A percentile compares a stretch with the other conserved stretches of the same genome.
These are phyloP conservation scores for Brachyptera putata DNA, from an alignment of 2,888 invertebrate species.

Conservation along the genomic window DNA sequence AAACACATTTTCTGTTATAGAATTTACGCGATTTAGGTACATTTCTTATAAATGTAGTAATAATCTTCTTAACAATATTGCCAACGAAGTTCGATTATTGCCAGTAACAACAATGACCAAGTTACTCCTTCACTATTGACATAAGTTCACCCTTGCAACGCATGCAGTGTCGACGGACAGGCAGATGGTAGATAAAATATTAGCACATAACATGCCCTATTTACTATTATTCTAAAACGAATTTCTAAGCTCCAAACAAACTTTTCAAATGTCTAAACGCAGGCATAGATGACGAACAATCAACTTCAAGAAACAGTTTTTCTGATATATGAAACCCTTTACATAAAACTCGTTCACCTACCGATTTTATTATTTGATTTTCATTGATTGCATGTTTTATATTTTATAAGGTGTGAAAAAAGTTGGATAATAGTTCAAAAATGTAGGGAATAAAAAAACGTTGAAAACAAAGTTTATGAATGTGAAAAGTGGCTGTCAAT, in stretches of 20 bases:
- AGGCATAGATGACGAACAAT: slow-evolving; percentile 11
- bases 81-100: too few relatives aligned
- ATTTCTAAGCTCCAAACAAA: slow-evolving; percentile 3
- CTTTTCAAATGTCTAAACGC: slow-evolving; percentile 3
- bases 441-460: slow-evolving; percentile 6
- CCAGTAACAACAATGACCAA: too few relatives aligned
- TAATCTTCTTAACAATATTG: too few relatives aligned
- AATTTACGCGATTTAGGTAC: too few relatives aligned
- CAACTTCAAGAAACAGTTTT: slow-evolving; percentile 6
- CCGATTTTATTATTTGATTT: background rate
- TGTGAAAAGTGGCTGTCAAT: background rate
- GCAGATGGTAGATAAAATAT: background rate
- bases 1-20: too few relatives aligned
- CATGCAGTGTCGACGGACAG: too few relatives aligned
- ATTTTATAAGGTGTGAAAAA: background rate
- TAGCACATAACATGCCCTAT: slow-evolving; percentile 13
- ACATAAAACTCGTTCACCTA: background rate
- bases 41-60: too few relatives aligned
- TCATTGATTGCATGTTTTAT: slow-evolving; percentile 12
- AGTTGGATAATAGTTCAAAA: background rate
- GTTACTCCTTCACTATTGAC: too few relatives aligned
- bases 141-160: too few relatives aligned
- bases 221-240: slow-evolving; percentile 9
- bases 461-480: background rate
- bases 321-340: slow-evolving; percentile 21